Evolutionary conservation across 2,113 vertebrate species (phyloP).

Genomic region (Neotoma lepida): DNA sequence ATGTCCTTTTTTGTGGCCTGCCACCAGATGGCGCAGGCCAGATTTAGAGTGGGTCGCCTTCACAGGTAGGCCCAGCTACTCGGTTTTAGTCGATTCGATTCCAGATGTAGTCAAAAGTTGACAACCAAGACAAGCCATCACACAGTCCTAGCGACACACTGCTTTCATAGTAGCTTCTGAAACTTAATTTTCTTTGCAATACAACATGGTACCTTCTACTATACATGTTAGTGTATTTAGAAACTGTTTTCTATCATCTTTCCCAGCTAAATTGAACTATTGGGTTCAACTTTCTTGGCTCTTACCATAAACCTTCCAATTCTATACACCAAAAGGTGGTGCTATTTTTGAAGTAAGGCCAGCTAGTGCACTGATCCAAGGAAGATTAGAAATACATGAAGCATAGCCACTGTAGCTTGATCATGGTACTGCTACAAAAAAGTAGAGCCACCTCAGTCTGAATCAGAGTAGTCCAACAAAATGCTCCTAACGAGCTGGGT

Average conservation of each 20-base stretch:
- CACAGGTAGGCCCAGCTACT: neutral
- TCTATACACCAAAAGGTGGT: neutral
- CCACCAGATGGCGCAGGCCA: neutral
- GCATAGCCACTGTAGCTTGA: neutral
- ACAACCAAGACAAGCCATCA: neutral
- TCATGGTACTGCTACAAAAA: neutral
- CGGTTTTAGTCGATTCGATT: neutral
- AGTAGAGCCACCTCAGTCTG: neutral
- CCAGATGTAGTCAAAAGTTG: neutral
- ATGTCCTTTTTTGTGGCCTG: neutral
- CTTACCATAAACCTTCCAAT: slow-evolving; percentile 26
- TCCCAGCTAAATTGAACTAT: slow-evolving; percentile 14
- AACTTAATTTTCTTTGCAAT: neutral
- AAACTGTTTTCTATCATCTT: slow-evolving; percentile 1
- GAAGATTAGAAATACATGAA: slow-evolving; percentile 35
- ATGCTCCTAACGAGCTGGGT: slow-evolving; percentile 6
- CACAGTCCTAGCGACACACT: neutral
- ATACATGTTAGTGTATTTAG: slow-evolving; percentile 19
- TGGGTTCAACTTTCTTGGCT: neutral
- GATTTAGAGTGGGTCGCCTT: neutral
- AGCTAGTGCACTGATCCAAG: neutral
- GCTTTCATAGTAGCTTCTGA: neutral
- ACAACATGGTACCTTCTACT: slow-evolving; percentile 33
- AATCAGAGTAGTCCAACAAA: neutral
- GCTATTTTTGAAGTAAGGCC: slow-evolving; percentile 17